Conservation (phyloP, 92 coral and sea anemone species). For the Bergia sp. region DNA sequence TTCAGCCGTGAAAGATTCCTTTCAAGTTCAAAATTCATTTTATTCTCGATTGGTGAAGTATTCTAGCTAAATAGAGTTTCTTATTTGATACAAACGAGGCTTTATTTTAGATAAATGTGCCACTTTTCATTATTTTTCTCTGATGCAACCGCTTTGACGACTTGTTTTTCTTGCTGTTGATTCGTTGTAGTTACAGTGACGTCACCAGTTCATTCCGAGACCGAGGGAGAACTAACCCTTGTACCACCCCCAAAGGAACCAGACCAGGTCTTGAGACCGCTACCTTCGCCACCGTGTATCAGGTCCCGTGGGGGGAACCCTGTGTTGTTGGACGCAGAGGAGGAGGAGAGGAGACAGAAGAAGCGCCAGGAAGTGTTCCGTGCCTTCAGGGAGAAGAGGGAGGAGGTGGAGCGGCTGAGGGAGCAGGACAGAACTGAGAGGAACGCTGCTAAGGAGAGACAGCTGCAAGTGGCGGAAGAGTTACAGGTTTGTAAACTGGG, state of each 20-base stretch:
- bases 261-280: conserved; percentile 85
- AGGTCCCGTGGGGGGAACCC: conserved; percentile 96
- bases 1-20: too few relatives aligned
- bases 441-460: conserved; percentile 90
- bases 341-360: conserved; percentile 73
- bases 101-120: not conserved
- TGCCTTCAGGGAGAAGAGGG: conserved; percentile 77
- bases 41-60: too few relatives aligned
- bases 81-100: too few relatives aligned
- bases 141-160: not conserved
- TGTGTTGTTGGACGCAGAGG: conserved; percentile 84
- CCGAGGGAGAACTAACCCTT: conserved; percentile 89
- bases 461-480: conserved; percentile 89
- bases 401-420: conserved; percentile 82
- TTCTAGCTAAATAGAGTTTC: too few relatives aligned
- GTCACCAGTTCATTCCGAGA: conserved; percentile 85
- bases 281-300: conserved; percentile 80
- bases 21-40: too few relatives aligned
- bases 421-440: conserved; percentile 89
- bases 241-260: conserved; percentile 97
- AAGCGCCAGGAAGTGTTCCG: conserved; percentile 78
- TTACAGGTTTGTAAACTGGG: conserved; percentile 69
- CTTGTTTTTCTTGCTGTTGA: not conserved
- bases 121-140: not conserved
- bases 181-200: conserved; percentile 70